These are phyloP conservation scores for Philereme transversata DNA, from an alignment of 2,888 invertebrate genomes.

Conservation along the genomic window DNA sequence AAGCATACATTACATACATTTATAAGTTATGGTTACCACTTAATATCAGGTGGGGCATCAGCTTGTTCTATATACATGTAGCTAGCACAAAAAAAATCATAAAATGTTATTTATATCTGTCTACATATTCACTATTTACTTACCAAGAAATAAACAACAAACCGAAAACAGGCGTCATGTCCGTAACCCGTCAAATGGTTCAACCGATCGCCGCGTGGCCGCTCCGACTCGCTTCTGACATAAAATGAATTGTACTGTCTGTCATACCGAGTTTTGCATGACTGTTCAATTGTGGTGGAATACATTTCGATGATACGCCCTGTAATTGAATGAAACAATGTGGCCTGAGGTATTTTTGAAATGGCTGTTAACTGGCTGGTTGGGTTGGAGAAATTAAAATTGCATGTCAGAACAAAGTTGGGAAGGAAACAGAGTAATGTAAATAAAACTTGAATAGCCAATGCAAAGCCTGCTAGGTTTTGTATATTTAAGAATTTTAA, in stretches of 20 bases:
- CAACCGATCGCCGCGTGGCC: conserved; percentile 12
- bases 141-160: background rate
- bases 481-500: too few relatives aligned
- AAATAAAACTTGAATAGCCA: too few relatives aligned
- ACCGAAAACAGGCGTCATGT: background rate
- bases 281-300: conserved; percentile 24
- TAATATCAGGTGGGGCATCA: too few relatives aligned
- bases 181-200: conserved; percentile 17
- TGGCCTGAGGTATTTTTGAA: conserved; percentile 1
- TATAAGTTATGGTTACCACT: too few relatives aligned
- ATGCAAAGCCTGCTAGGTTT: too few relatives aligned
- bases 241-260: conserved; percentile 29
- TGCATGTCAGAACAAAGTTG: too few relatives aligned
- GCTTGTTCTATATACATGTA: too few relatives aligned
- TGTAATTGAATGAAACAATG: conserved; percentile 8
- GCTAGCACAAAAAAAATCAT: too few relatives aligned
- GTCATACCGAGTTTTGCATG: conserved; percentile 17
- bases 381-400: too few relatives aligned
- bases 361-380: background rate
- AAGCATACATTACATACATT: too few relatives aligned
- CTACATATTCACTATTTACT: background rate
- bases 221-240: conserved; percentile 14
- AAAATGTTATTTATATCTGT: too few relatives aligned
- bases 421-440: too few relatives aligned
- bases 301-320: conserved; percentile 16